Base-by-base conservation (phyloP, 2,888 invertebrate genomes). In the Dascillus cervinus region DNA sequence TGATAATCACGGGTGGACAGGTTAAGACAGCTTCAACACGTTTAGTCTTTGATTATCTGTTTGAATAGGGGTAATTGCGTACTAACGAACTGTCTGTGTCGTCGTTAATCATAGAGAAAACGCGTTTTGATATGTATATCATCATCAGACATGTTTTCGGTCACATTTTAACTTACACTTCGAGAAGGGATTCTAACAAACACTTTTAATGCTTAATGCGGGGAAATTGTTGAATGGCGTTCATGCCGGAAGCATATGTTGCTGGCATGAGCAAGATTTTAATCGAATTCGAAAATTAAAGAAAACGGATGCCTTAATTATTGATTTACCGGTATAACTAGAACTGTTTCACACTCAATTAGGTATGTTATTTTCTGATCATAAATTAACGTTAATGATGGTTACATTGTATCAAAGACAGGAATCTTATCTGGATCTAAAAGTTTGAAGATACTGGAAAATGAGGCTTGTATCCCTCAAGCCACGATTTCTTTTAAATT, bases 301-400 rank as follows among this genome's bases (percentile, higher is more conserved):
- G 41, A 41, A n/a, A n/a, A 49, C 45, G 46, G 42, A 23, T 33
- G n/a, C n/a, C 34, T 38, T 51, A 51, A 51, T 49, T 49, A 49
- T 49, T 44, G 48, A 51, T 49, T 45, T 46, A 49, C 44, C 41
- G 41, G 29, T 26, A 29, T 34, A 27, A 27, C 29, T 34, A 35
- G 34, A 37, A 39, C 34, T 38, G 41, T 46, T 49, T 51, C 51
- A 49, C 51, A 49, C 49, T 44, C 51, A 51, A 51, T 51, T 51
- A n/a, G n/a, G n/a, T n/a, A 51, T 45, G 39, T 44, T 42, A 42
- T 47, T 48, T 46, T 43, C 42, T 32, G 22, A 12, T 34, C 33
- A 47, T 51, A 47, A 49, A 51, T 51, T 47, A 51, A 41, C 41
- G 44, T 46, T 46, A 46, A 47, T n/a, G n/a, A n/a, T n/a, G n/a